These are phyloP conservation scores for Aselliscus stoliczkanus DNA, from an alignment of 2,797 vertebrate genomes.

Conservation along the genomic window DNA sequence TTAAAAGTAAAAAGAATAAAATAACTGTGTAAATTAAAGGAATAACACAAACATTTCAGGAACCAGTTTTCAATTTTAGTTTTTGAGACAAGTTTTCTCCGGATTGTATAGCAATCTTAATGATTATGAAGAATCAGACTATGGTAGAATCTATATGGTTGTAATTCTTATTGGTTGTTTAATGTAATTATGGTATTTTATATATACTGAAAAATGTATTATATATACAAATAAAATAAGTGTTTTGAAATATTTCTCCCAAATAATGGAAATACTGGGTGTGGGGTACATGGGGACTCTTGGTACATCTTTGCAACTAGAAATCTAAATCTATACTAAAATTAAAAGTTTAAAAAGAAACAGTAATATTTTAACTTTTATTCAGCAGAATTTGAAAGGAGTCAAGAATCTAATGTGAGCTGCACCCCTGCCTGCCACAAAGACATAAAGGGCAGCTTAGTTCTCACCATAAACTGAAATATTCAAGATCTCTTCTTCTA, in stretches of 20 bases:
- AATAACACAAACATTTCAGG: neutral
- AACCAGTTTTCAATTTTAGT: neutral
- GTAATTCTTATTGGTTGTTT: neutral
- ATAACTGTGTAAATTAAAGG: neutral
- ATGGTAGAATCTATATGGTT: neutral
- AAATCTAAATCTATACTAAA: neutral
- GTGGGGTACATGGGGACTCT: neutral
- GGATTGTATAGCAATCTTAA: neutral
- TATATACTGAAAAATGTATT: neutral
- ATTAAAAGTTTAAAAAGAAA: neutral
- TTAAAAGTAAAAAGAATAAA: neutral
- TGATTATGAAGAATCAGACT: neutral
- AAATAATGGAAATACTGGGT: neutral
- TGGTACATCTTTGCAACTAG: neutral
- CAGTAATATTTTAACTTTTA: neutral
- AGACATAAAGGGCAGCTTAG: neutral
- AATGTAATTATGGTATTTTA: neutral
- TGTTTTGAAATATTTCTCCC: neutral
- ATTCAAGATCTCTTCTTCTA: conserved; percentile 7
- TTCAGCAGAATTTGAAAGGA: conserved; percentile 1
- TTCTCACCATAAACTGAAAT: neutral
- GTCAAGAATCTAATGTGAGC: neutral
- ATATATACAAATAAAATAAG: neutral
- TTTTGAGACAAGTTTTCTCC: neutral
- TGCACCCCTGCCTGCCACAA: neutral